Evolutionary conservation across 2,113 vertebrate genomes (phyloP).

Genomic region (Lepisosteus osseus): DNA sequence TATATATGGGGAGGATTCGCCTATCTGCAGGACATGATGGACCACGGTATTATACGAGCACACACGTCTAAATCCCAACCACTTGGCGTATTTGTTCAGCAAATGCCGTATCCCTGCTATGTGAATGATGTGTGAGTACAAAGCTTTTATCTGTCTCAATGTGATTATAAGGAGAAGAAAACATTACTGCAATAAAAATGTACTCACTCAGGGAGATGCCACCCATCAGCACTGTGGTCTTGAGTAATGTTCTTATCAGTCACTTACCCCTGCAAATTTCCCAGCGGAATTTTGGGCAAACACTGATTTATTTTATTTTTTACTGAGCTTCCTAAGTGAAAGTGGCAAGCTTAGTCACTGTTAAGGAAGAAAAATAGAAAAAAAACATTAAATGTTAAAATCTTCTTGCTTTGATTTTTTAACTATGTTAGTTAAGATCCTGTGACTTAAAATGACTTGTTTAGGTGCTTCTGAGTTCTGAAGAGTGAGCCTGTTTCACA

Average conservation of each 20-base stretch:
- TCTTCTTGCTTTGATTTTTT: conserved; percentile 6
- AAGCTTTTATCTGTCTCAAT: conserved; percentile 18
- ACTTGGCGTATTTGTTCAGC: conserved; percentile 85
- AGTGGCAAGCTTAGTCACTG: not conserved
- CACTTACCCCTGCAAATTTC: conserved; percentile 33
- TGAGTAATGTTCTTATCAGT: conserved; percentile 32
- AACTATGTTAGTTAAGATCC: conserved; percentile 7
- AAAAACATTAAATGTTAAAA: conserved; percentile 20
- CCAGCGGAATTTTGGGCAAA: conserved; percentile 28
- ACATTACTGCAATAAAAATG: conserved; percentile 31
- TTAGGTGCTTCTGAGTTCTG: too few relatives aligned
- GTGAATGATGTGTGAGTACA: conserved; percentile 87
- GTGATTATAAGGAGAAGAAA: conserved; percentile 27
- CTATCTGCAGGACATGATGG: conserved; percentile 91
- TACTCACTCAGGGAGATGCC: conserved; percentile 29
- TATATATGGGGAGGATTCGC: conserved; percentile 92
- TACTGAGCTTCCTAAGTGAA: conserved; percentile 3
- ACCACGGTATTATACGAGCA: conserved; percentile 78
- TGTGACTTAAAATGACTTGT: too few relatives aligned
- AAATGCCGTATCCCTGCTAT: conserved; percentile 94
- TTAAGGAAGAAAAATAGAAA: conserved; percentile 16
- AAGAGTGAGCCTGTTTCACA: too few relatives aligned
- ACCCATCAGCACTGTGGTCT: conserved; percentile 19
- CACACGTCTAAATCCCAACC: conserved; percentile 72
- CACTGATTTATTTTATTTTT: conserved; percentile 22